phyloP scores from a whole-genome alignment of 1,140 invertebrate genomes.

The Ridgeia piscesae region DNA sequence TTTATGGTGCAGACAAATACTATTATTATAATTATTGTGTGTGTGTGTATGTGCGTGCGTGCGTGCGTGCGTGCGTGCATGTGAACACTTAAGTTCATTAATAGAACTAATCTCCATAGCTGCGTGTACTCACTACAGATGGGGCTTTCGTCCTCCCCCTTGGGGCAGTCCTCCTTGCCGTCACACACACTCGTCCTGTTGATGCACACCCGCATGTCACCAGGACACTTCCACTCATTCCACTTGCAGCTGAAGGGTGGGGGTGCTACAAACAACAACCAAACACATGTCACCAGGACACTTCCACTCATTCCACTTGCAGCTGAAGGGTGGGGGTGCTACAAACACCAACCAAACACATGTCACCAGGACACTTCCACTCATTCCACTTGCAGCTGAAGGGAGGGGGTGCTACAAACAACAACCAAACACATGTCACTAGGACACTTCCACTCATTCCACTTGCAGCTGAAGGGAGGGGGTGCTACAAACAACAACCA shows the following conservation, averaged over 20 bases:
- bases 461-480: no score
- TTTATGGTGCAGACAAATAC: no score
- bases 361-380: no score
- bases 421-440: background rate
- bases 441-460: no score
- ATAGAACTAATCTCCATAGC: no score
- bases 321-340: slow-evolving; percentile 57
- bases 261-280: background rate
- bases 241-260: slow-evolving; percentile 64
- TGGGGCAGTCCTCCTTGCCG: slow-evolving; percentile 82
- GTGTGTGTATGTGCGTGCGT: no score
- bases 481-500: background rate
- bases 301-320: slow-evolving; percentile 76
- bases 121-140: slow-evolving; percentile 39
- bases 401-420: background rate
- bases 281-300: slow-evolving; percentile 69
- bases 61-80: no score
- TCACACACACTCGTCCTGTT: slow-evolving; percentile 85
- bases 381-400: no score
- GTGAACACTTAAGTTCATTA: no score
- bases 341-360: background rate
- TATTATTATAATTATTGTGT: no score
- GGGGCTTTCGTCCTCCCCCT: slow-evolving; percentile 81
- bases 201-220: slow-evolving; percentile 72
- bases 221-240: slow-evolving; percentile 82